Conservation (phyloP, 2,888 invertebrate genomes). For the Cryptocephalus primarius region DNA sequence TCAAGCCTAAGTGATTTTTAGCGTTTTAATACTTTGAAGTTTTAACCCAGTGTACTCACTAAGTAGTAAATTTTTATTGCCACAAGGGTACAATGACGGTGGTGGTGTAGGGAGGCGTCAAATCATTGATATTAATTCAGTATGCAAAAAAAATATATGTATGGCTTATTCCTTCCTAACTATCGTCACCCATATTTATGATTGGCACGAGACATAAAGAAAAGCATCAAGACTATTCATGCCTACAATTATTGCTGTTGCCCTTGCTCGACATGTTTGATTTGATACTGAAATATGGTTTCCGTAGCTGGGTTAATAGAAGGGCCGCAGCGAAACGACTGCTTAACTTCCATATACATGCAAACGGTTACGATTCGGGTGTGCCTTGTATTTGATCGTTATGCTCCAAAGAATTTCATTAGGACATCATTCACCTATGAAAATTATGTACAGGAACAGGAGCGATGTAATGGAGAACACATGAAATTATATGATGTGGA, state of each 20-base stretch:
- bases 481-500: background rate
- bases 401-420: constrained; percentile 35
- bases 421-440: constrained; percentile 31
- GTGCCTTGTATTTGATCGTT: constrained; percentile 27
- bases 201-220: no score
- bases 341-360: constrained; percentile 28
- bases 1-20: background rate
- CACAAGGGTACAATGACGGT: no score
- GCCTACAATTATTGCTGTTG: no score
- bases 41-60: no score
- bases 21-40: no score
- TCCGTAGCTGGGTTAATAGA: constrained; percentile 17
- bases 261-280: constrained; percentile 18
- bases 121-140: no score
- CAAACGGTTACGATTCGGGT: constrained; percentile 21
- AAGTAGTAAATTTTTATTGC: no score
- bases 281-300: constrained; percentile 23
- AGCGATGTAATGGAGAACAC: constrained; percentile 2
- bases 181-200: no score
- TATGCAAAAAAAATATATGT: no score
- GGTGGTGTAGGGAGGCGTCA: no score
- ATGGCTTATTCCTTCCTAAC: no score
- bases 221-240: no score
- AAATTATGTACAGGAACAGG: constrained; percentile 27
- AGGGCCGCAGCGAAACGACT: constrained; percentile 18